Base-by-base conservation (phyloP, 2,888 invertebrate species). In the Nezara viridula region DNA sequence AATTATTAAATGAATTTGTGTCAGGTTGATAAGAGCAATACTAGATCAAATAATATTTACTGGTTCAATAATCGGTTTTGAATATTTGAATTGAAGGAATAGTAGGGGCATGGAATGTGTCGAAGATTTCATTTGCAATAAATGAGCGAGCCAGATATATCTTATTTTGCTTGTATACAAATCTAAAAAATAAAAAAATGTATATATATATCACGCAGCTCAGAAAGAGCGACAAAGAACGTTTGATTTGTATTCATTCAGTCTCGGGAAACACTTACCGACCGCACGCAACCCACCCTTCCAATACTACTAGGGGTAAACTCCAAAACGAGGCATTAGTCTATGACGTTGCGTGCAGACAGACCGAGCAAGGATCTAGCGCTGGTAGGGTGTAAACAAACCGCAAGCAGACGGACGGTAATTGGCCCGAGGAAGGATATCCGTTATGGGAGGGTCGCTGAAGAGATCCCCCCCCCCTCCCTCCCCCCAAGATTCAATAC, bases 371-470 rank as follows among this genome's bases (percentile, higher is more conserved):
- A 66, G 32, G 32, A 66, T 19, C 66, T 60, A 60, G 60, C 32
- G 60, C 60, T 4, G 32, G 66, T 14, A 12, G 66, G 27, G 66
- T 66, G 66, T 66, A 66, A 66, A 37, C 66, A 66, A 66, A 66
- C 66, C 66, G 32, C 66, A 66, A 66, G 66, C 66, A 81, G 81
- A 12, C 7, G 44, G 40, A 81, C 81, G 40, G 40, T 44, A 81
- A 44, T 81, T 81, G 81, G 44, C 40, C 24, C 24, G 81, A 81
- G 44, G 81, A 81, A 81, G 81, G 44, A 81, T 81, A 40, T 81
- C 81, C 81, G 66, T 32, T 66, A 66, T 66, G 66, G 66, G 66
- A 81, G 81, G 40, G 81, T 44, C 16, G 81, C 24, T 24, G 9
- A 14, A 24, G n/a, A 81, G 40, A 81, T 21, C 40, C 19, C 77